These are phyloP conservation scores for Ctenosaura bakeri DNA, from an alignment of 2,797 vertebrate genomes.

Conservation along the genomic window DNA sequence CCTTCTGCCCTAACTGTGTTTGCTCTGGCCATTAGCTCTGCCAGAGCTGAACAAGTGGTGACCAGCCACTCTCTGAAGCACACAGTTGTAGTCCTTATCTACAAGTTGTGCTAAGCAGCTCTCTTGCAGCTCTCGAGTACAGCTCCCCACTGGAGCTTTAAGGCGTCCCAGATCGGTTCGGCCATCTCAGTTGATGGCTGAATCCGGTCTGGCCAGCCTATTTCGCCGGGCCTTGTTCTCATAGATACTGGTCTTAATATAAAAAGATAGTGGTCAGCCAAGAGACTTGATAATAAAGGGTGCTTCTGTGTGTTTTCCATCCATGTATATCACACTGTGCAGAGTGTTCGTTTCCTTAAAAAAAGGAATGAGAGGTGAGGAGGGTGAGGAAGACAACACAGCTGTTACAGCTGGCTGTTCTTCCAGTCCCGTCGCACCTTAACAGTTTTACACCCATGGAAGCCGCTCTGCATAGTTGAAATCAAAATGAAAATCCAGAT, in stretches of 20 bases:
- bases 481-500: conserved; percentile 31
- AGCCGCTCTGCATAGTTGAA: conserved; percentile 78
- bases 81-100: conserved; percentile 34
- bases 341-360: conserved; percentile 61
- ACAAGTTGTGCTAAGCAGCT: conserved; percentile 1
- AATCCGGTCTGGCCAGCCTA: conserved; percentile 75
- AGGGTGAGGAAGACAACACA: neutral
- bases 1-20: conserved; percentile 56
- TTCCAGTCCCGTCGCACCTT: neutral
- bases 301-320: conserved; percentile 83
- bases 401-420: neutral
- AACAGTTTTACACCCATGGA: neutral
- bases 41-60: conserved; percentile 19
- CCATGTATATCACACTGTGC: conserved; percentile 76
- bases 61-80: conserved; percentile 41
- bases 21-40: conserved; percentile 27
- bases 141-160: conserved; percentile 68
- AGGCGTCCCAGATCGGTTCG: conserved; percentile 72
- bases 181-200: conserved; percentile 74
- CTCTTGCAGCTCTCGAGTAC: neutral
- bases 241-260: conserved; percentile 50
- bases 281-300: conserved; percentile 62
- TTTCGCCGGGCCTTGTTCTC: conserved; percentile 60
- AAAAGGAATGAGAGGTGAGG: too few relatives aligned
- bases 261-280: conserved; percentile 59